These are phyloP conservation scores for Campoplex capitator DNA, from an alignment of 2,888 invertebrate species.

Conservation along the genomic window DNA sequence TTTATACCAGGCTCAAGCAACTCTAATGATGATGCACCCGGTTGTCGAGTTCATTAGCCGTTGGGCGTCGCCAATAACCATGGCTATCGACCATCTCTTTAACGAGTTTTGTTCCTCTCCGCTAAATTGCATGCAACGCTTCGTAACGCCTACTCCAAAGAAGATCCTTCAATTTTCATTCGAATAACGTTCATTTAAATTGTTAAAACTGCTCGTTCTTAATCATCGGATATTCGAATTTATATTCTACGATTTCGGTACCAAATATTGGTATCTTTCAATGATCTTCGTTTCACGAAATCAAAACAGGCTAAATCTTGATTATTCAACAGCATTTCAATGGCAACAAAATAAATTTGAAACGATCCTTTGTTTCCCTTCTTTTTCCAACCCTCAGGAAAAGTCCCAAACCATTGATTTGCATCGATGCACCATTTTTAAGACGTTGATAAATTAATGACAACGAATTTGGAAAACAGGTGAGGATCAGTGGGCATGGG, in stretches of 20 bases:
- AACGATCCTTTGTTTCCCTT: too few species aligned
- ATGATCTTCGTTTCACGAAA: background rate
- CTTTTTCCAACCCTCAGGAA: too few species aligned
- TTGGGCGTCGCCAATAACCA: slow-evolving; percentile 15
- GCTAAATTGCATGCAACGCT: slow-evolving; percentile 6
- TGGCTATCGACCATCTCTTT: slow-evolving; percentile 22
- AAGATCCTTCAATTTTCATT: slow-evolving; percentile 20
- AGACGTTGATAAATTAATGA: background rate
- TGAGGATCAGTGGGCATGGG: background rate
- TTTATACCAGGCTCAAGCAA: slow-evolving; percentile 12
- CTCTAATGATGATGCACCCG: slow-evolving; percentile 54
- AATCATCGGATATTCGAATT: background rate
- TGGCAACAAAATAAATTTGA: too few species aligned
- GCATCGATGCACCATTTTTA: background rate
- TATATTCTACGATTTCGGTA: background rate
- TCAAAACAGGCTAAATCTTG: background rate
- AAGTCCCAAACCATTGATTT: too few species aligned
- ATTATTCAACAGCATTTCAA: too few species aligned
- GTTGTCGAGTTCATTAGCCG: slow-evolving; percentile 57
- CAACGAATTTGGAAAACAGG: background rate
- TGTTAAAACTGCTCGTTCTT: background rate
- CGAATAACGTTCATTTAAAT: background rate
- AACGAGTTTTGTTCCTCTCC: slow-evolving; percentile 27
- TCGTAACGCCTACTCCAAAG: background rate
- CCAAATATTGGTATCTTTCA: background rate